phyloP scores from a whole-genome alignment of 2,797 vertebrate species.

The Lateolabrax maculatus region DNA sequence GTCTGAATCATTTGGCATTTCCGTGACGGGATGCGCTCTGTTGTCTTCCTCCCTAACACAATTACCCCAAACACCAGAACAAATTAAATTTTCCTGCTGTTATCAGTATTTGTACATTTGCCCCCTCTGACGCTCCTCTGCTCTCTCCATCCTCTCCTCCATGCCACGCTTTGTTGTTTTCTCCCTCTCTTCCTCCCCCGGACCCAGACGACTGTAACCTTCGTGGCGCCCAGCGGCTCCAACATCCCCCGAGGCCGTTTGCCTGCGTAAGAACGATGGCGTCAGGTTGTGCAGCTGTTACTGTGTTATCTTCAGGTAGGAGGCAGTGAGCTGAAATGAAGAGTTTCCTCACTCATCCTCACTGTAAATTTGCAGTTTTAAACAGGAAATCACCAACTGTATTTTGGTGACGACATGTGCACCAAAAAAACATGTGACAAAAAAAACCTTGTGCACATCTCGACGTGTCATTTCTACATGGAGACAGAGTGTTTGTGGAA shows the following conservation, averaged over 20 bases:
- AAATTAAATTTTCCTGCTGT: constrained; percentile 27
- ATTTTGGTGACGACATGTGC: background rate
- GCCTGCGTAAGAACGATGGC: too few relatives aligned
- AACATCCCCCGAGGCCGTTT: background rate
- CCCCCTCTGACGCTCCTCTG: too few relatives aligned
- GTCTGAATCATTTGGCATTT: background rate
- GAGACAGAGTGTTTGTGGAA: background rate
- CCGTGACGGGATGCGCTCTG: background rate
- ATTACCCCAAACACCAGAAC: constrained; percentile 30
- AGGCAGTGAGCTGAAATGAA: constrained; percentile 2
- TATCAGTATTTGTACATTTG: constrained; percentile 24
- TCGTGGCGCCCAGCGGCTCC: constrained; percentile 32
- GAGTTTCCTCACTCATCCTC: background rate
- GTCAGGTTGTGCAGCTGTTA: too few relatives aligned
- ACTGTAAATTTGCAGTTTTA: background rate
- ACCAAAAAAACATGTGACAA: too few relatives aligned
- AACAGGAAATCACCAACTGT: too few relatives aligned
- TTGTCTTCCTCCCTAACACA: constrained; percentile 1
- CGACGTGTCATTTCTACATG: background rate
- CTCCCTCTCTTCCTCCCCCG: background rate
- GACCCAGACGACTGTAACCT: constrained; percentile 43
- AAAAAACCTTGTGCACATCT: background rate
- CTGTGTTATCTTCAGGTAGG: background rate
- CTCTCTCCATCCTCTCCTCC: constrained; percentile 5
- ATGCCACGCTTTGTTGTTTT: rapidly evolving